Base-by-base conservation (phyloP, 2,888 invertebrate species). In the Hyles lineata region DNA sequence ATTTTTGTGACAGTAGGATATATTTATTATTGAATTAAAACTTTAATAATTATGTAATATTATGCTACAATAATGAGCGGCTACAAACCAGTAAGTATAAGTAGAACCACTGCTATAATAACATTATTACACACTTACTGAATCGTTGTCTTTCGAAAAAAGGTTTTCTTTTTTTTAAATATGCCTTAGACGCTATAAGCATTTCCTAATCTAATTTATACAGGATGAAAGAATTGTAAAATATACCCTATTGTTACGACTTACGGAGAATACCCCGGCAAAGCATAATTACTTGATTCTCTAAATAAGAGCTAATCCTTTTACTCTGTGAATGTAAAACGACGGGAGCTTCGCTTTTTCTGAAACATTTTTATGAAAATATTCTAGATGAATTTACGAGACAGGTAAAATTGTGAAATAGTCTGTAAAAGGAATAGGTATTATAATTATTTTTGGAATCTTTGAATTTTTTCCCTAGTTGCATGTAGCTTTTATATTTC, bases 201-300 rank as follows among this genome's bases (percentile, higher is more conserved):
- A 67, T 23, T 15, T 7, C 25, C 17, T 21, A 21, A 63, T 35
- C 21, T 43, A 63, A 63, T 67, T 50, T 67, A 50, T 50, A 67
- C 17, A 50, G 23, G 15, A 23, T 23, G 67, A 67, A 25, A 67
- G 43, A 23, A 23, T 21, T 11, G 43, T 67, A 43, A 43, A 67
- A 67, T 50, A 67, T 50, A 67, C 67, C 15, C 50, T 23, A 67
- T 67, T 50, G 43, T 67, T 23, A 67, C 17, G 23, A 67, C 43
- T 67, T n/a, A 43, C 17, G 21, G 17, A 63, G 5, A 63, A 50
- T 50, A 67, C 43, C 67, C 1, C 23, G 21, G 23, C 50, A 43
- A 67, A 50, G 23, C 21, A 7, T 50, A 50, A 67, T 67, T 67
- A 50, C 43, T 23, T 23, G 50, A 67, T 63, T 35, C 21, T 63